phyloP scores from a whole-genome alignment of 2,888 invertebrate species.

The Drosophila ezoana region DNA sequence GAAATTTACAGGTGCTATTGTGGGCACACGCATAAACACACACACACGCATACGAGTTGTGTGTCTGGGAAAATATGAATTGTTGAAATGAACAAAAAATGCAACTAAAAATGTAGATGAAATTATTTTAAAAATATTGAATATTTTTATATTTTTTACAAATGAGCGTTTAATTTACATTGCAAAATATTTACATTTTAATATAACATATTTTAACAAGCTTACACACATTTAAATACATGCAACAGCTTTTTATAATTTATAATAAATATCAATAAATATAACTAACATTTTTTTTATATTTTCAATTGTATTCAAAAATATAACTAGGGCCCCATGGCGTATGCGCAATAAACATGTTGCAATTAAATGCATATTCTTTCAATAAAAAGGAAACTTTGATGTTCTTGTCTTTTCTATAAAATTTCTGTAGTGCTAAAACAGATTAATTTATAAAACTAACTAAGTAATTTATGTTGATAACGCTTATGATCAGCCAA shows the following conservation, averaged over 20 bases:
- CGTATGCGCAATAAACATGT: constrained; percentile 6
- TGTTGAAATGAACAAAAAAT: neutral
- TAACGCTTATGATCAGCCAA: constrained; percentile 23
- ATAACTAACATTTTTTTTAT: neutral
- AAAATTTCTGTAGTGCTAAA: no score
- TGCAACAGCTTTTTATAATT: constrained; percentile 3
- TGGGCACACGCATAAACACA: constrained; percentile 9
- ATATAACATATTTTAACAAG: constrained; percentile 6
- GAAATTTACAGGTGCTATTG: constrained; percentile 52
- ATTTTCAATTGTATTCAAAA: neutral
- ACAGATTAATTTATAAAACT: neutral
- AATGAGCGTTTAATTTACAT: neutral
- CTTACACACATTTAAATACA: constrained; percentile 6
- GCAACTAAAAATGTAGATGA: no score
- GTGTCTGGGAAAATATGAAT: constrained; percentile 55
- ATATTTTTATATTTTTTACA: neutral
- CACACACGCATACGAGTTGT: constrained; percentile 3
- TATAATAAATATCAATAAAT: constrained; percentile 7
- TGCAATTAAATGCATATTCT: neutral
- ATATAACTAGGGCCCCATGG: constrained; percentile 3
- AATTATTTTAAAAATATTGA: neutral
- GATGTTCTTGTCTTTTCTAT: no score
- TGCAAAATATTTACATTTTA: constrained; percentile 1
- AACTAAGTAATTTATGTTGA: neutral
- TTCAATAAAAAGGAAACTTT: neutral